Conservation (phyloP, 2,888 invertebrate species). For the Drosophila basisetae region DNA sequence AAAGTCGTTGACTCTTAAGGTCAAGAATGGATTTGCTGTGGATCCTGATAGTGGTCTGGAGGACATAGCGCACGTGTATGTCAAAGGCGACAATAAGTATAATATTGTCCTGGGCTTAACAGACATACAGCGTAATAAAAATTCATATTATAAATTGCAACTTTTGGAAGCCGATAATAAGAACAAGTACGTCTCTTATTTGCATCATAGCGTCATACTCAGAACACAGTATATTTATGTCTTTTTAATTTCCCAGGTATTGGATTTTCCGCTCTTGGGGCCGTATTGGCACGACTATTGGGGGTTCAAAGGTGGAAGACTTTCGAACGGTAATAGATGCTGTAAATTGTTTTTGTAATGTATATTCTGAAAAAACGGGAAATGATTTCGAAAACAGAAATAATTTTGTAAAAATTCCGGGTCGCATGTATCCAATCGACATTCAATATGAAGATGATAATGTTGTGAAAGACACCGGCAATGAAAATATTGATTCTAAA, state of each 20-base stretch:
- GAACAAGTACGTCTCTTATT: conserved; percentile 86
- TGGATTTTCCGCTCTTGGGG: conserved; percentile 98
- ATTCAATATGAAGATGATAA: conserved; percentile 92
- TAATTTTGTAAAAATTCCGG: conserved; percentile 90
- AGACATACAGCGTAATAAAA: conserved; percentile 94
- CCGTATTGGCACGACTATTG: conserved; percentile 97
- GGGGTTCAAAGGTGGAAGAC: conserved; percentile 89
- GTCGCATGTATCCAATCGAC: conserved; percentile 90
- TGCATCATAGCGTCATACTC: neutral
- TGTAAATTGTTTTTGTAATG: conserved; percentile 87
- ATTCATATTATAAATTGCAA: conserved; percentile 98
- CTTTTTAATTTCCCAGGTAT: conserved; percentile 85
- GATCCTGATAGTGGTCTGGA: conserved; percentile 95
- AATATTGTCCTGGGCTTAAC: conserved; percentile 93
- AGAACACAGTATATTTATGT: conserved; percentile 5
- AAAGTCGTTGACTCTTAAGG: conserved; percentile 88
- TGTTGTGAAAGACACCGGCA: conserved; percentile 72
- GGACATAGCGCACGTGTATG: conserved; percentile 92
- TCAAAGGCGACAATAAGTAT: conserved; percentile 87
- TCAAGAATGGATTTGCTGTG: conserved; percentile 95
- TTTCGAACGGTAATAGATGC: conserved; percentile 87
- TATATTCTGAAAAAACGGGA: conserved; percentile 92
- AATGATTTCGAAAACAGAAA: conserved; percentile 91
- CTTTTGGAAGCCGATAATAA: conserved; percentile 91
- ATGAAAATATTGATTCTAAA: conserved; percentile 86